phyloP scores from a whole-genome alignment of 2,888 invertebrate genomes.

The Parnassius apollo region DNA sequence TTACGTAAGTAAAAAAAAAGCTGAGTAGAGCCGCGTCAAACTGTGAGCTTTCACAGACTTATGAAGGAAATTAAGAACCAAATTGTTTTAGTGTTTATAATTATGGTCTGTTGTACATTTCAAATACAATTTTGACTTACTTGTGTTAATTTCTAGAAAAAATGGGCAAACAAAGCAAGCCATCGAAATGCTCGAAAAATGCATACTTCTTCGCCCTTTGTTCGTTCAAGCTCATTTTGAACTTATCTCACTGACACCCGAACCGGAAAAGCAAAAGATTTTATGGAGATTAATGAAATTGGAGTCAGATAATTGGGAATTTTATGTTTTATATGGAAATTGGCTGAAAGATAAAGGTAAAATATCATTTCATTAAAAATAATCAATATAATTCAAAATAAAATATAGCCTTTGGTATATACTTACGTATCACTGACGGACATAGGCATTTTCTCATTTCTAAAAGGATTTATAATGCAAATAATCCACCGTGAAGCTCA shows the following conservation, averaged over 20 bases:
- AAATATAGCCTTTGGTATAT: too few relatives aligned
- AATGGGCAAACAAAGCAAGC: constrained; percentile 84
- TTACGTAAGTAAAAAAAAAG: too few relatives aligned
- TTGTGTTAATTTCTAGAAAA: constrained; percentile 71
- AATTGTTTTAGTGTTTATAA: too few relatives aligned
- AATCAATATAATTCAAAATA: too few relatives aligned
- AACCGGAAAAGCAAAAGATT: constrained; percentile 79
- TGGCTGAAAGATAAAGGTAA: constrained; percentile 86
- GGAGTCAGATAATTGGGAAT: constrained; percentile 85
- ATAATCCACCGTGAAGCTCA: too few relatives aligned
- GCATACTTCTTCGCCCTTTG: constrained; percentile 83
- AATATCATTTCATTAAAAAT: constrained; percentile 12
- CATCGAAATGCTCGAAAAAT: constrained; percentile 84
- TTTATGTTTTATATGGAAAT: constrained; percentile 86
- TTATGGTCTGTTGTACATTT: too few relatives aligned
- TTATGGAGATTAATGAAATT: constrained; percentile 82
- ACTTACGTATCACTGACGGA: too few relatives aligned
- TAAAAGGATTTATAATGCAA: too few relatives aligned
- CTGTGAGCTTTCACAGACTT: too few relatives aligned
- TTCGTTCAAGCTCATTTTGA: constrained; percentile 87
- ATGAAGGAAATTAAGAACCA: too few relatives aligned
- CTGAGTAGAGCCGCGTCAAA: too few relatives aligned
- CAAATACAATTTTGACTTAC: background rate
- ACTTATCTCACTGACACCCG: constrained; percentile 81
- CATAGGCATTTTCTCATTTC: too few relatives aligned